Evolutionary conservation across 2,888 invertebrate genomes (phyloP).

Genomic region (Clusia tigrina): DNA sequence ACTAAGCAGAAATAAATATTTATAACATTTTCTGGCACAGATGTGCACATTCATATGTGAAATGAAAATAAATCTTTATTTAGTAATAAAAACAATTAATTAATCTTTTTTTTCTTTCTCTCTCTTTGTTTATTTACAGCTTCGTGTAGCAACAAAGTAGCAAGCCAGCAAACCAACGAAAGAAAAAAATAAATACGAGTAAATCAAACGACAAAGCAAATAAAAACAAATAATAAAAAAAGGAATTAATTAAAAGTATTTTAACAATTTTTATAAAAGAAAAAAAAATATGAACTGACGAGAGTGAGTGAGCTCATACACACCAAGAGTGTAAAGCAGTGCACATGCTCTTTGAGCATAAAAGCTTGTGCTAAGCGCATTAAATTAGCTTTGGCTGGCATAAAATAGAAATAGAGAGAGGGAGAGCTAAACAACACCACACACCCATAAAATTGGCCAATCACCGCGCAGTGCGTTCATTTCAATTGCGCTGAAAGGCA

Average conservation of each 20-base stretch:
- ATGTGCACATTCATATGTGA: too few species aligned
- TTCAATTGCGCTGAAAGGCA: too few species aligned
- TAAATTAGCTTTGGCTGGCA: neutral
- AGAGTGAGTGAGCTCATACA: too few species aligned
- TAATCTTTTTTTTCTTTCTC: neutral
- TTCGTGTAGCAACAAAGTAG: neutral
- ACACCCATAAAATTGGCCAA: conserved; percentile 29
- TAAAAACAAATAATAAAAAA: too few species aligned
- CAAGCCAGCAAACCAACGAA: neutral
- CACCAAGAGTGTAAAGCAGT: neutral
- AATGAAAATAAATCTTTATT: neutral
- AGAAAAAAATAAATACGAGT: neutral
- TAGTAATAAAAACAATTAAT: neutral
- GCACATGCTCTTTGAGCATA: neutral
- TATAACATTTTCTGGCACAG: too few species aligned
- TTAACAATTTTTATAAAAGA: too few species aligned
- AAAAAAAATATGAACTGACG: neutral
- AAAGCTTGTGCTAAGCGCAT: neutral
- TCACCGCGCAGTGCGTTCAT: conserved; percentile 14
- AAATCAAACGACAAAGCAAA: too few species aligned
- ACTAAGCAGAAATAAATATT: too few species aligned
- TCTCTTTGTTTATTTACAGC: neutral
- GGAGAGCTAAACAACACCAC: conserved; percentile 13
- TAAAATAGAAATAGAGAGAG: neutral
- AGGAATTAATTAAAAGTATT: too few species aligned